Base-by-base conservation (phyloP, 2,888 invertebrate species). In the Theretra japonica region DNA sequence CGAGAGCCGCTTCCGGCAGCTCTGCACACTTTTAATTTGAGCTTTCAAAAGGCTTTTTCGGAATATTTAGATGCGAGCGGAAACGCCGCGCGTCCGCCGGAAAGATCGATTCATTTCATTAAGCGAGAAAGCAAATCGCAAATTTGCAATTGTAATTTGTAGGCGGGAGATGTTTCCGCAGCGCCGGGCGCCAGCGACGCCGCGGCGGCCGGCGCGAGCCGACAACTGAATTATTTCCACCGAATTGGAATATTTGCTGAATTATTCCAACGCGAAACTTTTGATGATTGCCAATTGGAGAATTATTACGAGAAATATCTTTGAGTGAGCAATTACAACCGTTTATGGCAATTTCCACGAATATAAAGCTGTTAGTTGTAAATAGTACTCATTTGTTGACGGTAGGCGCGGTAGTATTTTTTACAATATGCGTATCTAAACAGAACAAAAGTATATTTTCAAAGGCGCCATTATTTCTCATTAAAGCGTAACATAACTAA, bases 91-190 rank as follows among this genome's bases (percentile, higher is more conserved):
- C 82, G 84, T 83, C 80, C 81, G 79, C 88, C 90, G 92, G 93
- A 93, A 92, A 83, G 90, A 93, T 92, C 91, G 83, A 83, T 88
- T 86, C 79, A 70, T 84, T 83, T 81, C 83, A 82, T 85, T 78
- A 82, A 81, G 78, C 78, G 74, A 79, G 78, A 80, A 78, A 74
- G 76, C 74, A 72, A 73, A 75, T 73, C 71, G 57, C 60, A 41
- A 76, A 82, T 79, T 82, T 79, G 77, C 78, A 79, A 79, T 78
- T 79, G 78, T 79, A 79, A 79, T 80, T 78, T 70, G 28, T 71
- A 53, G 59, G 70, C 60, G 65, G 65, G 41, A 65, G 41, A 48
- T 25, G 15, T 48, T 48, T 65, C 65, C 65, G 48, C n/a, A 48
- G 6, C 23, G n/a, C 23, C 48, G 19, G n/a, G 53, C 53, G 53